phyloP scores from a whole-genome alignment of 1,140 invertebrate genomes.

The Drosophila bifasciata region DNA sequence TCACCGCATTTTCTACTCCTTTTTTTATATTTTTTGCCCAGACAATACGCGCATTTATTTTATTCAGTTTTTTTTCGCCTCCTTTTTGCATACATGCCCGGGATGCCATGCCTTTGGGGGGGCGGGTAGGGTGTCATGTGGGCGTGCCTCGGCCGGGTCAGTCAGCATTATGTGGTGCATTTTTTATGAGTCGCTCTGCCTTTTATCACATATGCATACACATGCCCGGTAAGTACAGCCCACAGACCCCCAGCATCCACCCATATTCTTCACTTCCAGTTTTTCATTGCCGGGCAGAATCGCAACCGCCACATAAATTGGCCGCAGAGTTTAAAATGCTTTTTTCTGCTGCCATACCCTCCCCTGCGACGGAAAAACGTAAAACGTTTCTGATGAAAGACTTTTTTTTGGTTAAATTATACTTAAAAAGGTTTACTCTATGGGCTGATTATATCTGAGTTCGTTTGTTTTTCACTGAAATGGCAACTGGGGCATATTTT shows the following conservation, averaged over 20 bases:
- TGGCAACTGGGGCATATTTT: no score
- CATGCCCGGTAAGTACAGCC: conserved; percentile 17
- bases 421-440: conserved; percentile 23
- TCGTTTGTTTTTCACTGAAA: no score
- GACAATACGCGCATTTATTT: conserved; percentile 80
- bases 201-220: conserved; percentile 78
- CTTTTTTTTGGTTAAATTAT: conserved; percentile 20
- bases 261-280: conserved; percentile 30
- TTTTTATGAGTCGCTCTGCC: conserved; percentile 72
- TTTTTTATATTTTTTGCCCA: conserved; percentile 64
- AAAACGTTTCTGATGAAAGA: conserved; percentile 34
- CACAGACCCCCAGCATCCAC: conserved; percentile 3
- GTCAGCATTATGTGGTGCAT: conserved; percentile 76
- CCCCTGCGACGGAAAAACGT: conserved; percentile 22
- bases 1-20: conserved; percentile 32
- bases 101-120: conserved; percentile 16
- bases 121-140: conserved; percentile 37
- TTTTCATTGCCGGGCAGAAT: conserved; percentile 49
- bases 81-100: conserved; percentile 3
- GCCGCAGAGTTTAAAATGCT: conserved; percentile 41
- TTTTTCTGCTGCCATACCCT: conserved; percentile 34
- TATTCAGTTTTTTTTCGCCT: conserved; percentile 48
- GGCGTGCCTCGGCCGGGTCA: conserved; percentile 67
- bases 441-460: no score
- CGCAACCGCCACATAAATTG: conserved; percentile 68